phyloP scores from a whole-genome alignment of 2,113 vertebrate genomes.

The Microtus montanus region DNA sequence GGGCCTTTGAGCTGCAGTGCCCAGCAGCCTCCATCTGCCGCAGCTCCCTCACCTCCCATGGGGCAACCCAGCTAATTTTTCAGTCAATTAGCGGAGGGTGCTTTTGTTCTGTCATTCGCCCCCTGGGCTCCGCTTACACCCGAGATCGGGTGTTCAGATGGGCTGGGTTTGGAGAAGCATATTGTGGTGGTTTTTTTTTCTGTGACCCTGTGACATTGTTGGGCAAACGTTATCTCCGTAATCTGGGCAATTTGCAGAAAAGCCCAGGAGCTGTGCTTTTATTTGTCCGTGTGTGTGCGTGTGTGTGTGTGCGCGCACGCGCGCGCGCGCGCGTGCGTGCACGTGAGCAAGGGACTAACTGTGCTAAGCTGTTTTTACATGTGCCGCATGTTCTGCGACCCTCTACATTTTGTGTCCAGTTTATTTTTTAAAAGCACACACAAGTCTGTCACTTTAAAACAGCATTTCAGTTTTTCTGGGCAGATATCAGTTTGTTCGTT shows the following conservation, averaged over 20 bases:
- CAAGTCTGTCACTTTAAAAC: background rate
- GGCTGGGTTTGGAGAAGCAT: slow-evolving; percentile 86
- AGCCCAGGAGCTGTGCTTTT: slow-evolving; percentile 61
- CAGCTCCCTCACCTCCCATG: slow-evolving; percentile 90
- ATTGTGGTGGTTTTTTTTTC: slow-evolving; percentile 86
- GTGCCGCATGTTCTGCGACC: background rate
- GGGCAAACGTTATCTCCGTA: slow-evolving; percentile 89
- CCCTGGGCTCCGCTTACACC: slow-evolving; percentile 91
- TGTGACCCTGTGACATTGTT: slow-evolving; percentile 94
- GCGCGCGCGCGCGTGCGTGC: background rate
- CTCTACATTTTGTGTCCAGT: background rate
- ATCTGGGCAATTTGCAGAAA: slow-evolving; percentile 83
- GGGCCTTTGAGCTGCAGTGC: slow-evolving; percentile 88
- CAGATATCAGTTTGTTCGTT: background rate
- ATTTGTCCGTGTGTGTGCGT: background rate
- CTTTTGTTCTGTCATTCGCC: slow-evolving; percentile 93
- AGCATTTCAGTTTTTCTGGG: background rate
- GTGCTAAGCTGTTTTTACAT: background rate
- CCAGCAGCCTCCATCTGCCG: slow-evolving; percentile 95
- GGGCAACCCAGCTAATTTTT: slow-evolving; percentile 96
- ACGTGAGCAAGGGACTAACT: fast-evolving
- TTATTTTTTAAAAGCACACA: background rate
- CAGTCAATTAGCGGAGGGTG: slow-evolving; percentile 99
- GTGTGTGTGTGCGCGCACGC: background rate
- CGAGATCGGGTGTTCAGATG: slow-evolving; percentile 84